A percentile compares a stretch with the other conserved stretches of the same genome.
These are phyloP conservation scores for Corythoichthys intestinalis DNA, from an alignment of 2,113 vertebrate genomes.

Conservation along the genomic window DNA sequence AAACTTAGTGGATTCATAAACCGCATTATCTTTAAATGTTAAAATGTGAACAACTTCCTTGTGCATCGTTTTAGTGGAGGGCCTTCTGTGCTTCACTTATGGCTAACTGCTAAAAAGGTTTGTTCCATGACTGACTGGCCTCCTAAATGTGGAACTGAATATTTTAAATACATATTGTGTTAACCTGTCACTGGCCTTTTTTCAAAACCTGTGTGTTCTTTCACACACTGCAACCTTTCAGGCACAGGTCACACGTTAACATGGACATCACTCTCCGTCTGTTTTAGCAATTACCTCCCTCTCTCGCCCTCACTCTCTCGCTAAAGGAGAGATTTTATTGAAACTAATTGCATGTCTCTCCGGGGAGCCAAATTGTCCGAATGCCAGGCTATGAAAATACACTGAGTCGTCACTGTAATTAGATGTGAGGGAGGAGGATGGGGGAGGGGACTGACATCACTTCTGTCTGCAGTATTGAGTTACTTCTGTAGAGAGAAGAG, in stretches of 20 bases:
- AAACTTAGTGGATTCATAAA: slow-evolving; percentile 8
- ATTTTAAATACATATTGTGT: slow-evolving; percentile 18
- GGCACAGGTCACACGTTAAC: slow-evolving; percentile 44
- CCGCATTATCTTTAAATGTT: neutral
- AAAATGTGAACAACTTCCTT: neutral
- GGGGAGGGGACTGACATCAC: slow-evolving; percentile 64
- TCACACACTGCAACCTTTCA: slow-evolving; percentile 23
- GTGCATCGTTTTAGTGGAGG: slow-evolving; percentile 5
- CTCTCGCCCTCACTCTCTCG: slow-evolving; percentile 10
- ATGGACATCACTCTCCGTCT: slow-evolving; percentile 37
- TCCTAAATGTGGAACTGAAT: slow-evolving; percentile 22
- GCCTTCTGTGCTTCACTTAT: neutral
- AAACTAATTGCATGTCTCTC: slow-evolving; percentile 67
- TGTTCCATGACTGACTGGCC: slow-evolving; percentile 18
- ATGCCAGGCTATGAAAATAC: slow-evolving; percentile 68
- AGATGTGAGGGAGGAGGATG: slow-evolving; percentile 52
- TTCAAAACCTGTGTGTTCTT: slow-evolving; percentile 23
- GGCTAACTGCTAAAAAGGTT: slow-evolving; percentile 25
- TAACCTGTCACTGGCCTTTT: slow-evolving; percentile 40
- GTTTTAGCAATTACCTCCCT: slow-evolving; percentile 52
- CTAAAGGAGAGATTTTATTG: slow-evolving; percentile 58
- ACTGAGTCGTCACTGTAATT: slow-evolving; percentile 64
- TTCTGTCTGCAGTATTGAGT: slow-evolving; percentile 59
- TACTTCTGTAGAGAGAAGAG: slow-evolving; percentile 47
- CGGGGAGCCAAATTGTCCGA: slow-evolving; percentile 62